phyloP scores from a whole-genome alignment of 2,113 vertebrate species.

The Sminthopsis crassicaudata region DNA sequence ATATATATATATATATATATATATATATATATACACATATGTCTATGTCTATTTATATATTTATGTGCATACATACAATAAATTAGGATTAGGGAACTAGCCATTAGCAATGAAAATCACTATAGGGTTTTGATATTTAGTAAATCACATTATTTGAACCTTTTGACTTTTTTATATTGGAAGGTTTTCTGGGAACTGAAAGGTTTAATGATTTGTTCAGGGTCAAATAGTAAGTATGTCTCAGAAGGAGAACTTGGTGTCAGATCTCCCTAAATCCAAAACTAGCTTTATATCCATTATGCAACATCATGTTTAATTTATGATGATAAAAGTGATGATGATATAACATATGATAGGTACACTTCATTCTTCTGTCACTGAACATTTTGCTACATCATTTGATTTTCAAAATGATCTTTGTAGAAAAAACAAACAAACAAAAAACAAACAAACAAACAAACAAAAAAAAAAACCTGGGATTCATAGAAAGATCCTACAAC shows the following conservation, averaged over 20 bases:
- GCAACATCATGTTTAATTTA: background rate
- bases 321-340: background rate
- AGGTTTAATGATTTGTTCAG: background rate
- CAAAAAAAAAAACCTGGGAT: no score
- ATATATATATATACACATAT: no score
- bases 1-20: no score
- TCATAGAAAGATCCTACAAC: no score
- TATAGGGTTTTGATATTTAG: background rate
- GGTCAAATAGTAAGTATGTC: background rate
- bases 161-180: background rate
- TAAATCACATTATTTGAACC: background rate
- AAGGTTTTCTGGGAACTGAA: background rate
- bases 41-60: background rate
- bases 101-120: background rate
- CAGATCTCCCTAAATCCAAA: no score
- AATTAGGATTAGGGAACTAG: background rate
- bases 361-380: background rate
- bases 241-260: background rate
- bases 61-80: background rate
- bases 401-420: background rate
- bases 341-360: background rate
- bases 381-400: background rate
- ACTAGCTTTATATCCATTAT: background rate
- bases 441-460: no score
- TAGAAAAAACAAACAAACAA: no score